Evolutionary conservation across 1,140 invertebrate genomes (phyloP).

Genomic region (Vollenhovia emeryi): DNA sequence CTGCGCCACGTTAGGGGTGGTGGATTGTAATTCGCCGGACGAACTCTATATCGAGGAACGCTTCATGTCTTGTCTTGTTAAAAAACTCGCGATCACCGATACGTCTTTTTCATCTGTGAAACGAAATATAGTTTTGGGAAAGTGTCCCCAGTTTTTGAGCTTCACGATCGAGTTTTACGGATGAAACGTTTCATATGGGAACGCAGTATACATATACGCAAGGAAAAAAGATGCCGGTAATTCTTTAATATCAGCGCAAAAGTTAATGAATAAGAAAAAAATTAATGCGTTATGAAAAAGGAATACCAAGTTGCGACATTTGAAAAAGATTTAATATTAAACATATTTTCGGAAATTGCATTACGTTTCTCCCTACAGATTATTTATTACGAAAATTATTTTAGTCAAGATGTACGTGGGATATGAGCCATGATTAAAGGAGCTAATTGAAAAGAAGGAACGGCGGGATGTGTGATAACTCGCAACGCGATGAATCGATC

Average conservation of each 20-base stretch:
- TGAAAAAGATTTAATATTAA: background rate
- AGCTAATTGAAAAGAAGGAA: conserved; percentile 25
- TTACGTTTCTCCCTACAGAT: background rate
- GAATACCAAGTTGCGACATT: background rate
- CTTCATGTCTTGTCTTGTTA: conserved; percentile 70
- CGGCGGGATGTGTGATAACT: conserved; percentile 20
- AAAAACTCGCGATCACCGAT: conserved; percentile 68
- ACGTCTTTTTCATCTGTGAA: conserved; percentile 18
- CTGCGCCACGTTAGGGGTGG: conserved; percentile 61
- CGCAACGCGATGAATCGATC: conserved; percentile 57
- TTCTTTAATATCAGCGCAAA: background rate
- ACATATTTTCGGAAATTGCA: background rate
- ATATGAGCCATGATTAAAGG: background rate
- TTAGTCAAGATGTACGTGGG: background rate
- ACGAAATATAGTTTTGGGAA: conserved; percentile 4
- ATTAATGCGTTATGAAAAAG: background rate
- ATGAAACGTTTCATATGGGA: background rate
- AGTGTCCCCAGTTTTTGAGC: background rate
- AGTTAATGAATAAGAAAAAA: background rate
- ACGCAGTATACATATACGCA: background rate
- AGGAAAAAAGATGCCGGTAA: too few relatives aligned
- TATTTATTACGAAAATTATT: conserved; percentile 1
- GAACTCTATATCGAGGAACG: conserved; percentile 69
- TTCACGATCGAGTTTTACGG: background rate
- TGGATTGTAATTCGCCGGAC: conserved; percentile 29